phyloP scores from a whole-genome alignment of 2,888 invertebrate genomes.

The Plagodis dolabraria region DNA sequence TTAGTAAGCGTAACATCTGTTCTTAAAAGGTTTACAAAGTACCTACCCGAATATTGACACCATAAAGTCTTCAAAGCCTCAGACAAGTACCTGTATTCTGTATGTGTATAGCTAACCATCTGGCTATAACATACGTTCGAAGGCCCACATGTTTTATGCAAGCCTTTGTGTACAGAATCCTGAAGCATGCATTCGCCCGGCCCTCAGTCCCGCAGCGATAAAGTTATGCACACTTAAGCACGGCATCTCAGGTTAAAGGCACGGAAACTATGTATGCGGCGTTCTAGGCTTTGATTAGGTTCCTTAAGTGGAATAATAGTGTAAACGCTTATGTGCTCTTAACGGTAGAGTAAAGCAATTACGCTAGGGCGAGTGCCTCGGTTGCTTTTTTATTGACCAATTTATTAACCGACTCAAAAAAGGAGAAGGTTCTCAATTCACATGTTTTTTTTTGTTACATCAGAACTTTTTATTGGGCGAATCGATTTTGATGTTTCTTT shows the following conservation, averaged over 20 bases:
- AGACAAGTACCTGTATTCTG: background rate
- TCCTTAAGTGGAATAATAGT: constrained; percentile 34
- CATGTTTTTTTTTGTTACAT: too few species aligned
- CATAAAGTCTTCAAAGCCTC: background rate
- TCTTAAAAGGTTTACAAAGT: background rate
- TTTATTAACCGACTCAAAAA: too few species aligned
- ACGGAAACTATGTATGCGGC: constrained; percentile 31
- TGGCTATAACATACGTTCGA: constrained; percentile 1
- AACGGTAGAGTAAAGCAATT: constrained; percentile 33
- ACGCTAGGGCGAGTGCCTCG: constrained; percentile 23
- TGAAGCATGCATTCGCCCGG: constrained; percentile 36
- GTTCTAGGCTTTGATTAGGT: constrained; percentile 37
- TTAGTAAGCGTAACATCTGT: background rate
- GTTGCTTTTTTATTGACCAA: too few species aligned
- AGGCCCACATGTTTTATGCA: constrained; percentile 28
- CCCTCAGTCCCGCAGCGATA: constrained; percentile 46
- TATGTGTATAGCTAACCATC: background rate
- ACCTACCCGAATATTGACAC: background rate
- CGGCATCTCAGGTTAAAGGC: constrained; percentile 48
- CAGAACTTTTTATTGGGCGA: too few species aligned
- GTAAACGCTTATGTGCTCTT: constrained; percentile 36
- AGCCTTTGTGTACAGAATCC: constrained; percentile 20
- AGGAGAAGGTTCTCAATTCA: too few species aligned
- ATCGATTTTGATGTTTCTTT: too few species aligned
- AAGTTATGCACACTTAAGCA: constrained; percentile 61